These are phyloP conservation scores for Chloebia gouldiae DNA, from an alignment of 2,113 vertebrate genomes.

Conservation along the genomic window DNA sequence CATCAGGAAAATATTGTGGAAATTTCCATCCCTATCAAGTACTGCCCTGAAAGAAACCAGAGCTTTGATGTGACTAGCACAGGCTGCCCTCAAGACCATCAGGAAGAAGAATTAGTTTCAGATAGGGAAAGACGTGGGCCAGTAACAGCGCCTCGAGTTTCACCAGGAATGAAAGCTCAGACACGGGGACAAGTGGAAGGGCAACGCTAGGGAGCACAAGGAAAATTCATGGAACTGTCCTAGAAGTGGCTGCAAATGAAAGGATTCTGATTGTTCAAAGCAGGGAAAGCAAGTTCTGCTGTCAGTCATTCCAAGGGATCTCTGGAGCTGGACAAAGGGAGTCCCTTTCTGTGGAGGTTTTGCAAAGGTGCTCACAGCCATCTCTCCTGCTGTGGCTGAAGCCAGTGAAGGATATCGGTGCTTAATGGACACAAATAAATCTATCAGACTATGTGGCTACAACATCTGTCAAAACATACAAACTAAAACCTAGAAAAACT, in stretches of 20 bases:
- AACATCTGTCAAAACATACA: rapidly evolving
- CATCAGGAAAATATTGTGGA: constrained; percentile 7
- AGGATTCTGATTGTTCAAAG: neutral
- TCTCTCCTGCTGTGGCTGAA: neutral
- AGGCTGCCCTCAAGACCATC: neutral
- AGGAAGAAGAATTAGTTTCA: constrained; percentile 21
- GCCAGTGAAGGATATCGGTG: rapidly evolving
- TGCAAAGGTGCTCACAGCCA: neutral
- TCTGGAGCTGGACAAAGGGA: neutral
- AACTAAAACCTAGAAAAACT: neutral
- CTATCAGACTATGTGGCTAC: neutral
- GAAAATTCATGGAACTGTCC: neutral
- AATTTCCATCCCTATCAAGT: constrained; percentile 12
- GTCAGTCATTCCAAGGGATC: neutral
- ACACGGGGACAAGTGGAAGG: neutral
- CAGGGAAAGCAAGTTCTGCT: neutral
- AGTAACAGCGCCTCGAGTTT: neutral
- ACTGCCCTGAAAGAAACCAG: constrained; percentile 43
- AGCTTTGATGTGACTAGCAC: constrained; percentile 13
- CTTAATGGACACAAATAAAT: neutral
- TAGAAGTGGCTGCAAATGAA: neutral
- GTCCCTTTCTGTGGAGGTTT: rapidly evolving
- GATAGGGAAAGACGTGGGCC: neutral
- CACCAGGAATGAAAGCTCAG: neutral
- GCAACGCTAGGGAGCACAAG: neutral